phyloP scores from a whole-genome alignment of 2,113 vertebrate species.

The Onychostruthus taczanowskii region DNA sequence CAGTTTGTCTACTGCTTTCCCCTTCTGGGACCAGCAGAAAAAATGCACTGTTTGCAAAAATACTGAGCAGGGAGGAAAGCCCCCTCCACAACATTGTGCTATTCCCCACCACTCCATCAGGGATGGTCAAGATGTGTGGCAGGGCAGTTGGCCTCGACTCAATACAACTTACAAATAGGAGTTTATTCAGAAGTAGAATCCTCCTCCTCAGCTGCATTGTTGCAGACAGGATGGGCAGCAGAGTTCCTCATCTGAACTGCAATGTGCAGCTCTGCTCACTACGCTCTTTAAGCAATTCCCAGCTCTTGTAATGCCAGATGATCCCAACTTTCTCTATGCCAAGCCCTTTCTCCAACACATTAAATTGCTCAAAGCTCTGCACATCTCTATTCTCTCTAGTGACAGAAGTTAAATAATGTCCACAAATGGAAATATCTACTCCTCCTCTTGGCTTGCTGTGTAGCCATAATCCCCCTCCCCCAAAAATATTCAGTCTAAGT shows the following conservation, averaged over 20 bases:
- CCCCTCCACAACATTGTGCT: background rate
- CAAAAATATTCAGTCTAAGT: background rate
- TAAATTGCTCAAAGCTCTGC: slow-evolving; percentile 8
- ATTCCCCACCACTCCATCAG: background rate
- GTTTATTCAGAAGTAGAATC: background rate
- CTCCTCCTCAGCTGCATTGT: background rate
- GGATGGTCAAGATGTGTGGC: background rate
- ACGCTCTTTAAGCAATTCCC: background rate
- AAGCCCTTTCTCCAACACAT: background rate
- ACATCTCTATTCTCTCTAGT: slow-evolving; percentile 29
- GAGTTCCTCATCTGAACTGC: background rate
- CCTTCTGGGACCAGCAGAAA: background rate
- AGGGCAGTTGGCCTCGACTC: background rate
- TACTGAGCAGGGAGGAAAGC: background rate
- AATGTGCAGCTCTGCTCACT: background rate
- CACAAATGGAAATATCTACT: slow-evolving; percentile 31
- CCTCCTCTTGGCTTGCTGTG: slow-evolving; percentile 24
- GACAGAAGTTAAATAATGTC: slow-evolving; percentile 32
- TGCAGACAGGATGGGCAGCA: background rate
- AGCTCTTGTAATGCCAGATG: background rate
- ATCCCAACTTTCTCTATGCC: background rate
- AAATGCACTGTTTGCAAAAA: background rate
- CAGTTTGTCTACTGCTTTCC: background rate
- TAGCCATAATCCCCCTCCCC: background rate
- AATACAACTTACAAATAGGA: background rate